phyloP scores from a whole-genome alignment of 2,113 vertebrate genomes.

The Gallinago jamesoni region DNA sequence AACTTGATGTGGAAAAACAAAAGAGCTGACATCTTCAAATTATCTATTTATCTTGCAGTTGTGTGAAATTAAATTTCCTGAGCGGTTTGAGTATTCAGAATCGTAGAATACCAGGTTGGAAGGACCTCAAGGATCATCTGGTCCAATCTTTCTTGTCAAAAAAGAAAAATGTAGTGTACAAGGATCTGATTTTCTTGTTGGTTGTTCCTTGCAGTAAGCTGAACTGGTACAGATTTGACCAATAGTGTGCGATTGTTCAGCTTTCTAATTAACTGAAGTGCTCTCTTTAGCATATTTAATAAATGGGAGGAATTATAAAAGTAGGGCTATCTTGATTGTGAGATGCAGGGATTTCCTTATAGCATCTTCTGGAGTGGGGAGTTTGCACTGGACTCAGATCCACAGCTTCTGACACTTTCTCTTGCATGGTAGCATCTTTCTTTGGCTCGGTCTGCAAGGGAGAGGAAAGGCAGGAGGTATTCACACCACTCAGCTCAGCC shows the following conservation, averaged over 20 bases:
- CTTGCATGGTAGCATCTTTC: not conserved
- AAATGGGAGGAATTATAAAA: not conserved
- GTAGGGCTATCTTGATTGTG: not conserved
- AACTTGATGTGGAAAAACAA: not conserved
- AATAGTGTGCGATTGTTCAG: not conserved
- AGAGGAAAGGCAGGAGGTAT: not conserved
- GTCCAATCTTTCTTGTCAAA: not conserved
- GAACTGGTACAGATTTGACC: not conserved
- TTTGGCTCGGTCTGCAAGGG: not conserved
- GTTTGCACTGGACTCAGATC: rapidly evolving
- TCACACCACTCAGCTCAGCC: not conserved
- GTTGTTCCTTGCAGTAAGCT: not conserved
- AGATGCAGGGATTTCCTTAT: not conserved
- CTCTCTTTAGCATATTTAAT: not conserved
- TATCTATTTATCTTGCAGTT: not conserved
- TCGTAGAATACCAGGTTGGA: not conserved
- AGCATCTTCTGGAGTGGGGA: not conserved
- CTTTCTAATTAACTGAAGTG: not conserved
- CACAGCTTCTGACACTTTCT: not conserved
- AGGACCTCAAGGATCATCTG: not conserved
- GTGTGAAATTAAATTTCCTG: not conserved
- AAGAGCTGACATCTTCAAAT: not conserved
- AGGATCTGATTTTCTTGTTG: not conserved
- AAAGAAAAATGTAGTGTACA: not conserved
- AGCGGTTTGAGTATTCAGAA: not conserved